Conservation (phyloP, 1,140 invertebrate genomes). For the Dolichoris vasculosae region DNA sequence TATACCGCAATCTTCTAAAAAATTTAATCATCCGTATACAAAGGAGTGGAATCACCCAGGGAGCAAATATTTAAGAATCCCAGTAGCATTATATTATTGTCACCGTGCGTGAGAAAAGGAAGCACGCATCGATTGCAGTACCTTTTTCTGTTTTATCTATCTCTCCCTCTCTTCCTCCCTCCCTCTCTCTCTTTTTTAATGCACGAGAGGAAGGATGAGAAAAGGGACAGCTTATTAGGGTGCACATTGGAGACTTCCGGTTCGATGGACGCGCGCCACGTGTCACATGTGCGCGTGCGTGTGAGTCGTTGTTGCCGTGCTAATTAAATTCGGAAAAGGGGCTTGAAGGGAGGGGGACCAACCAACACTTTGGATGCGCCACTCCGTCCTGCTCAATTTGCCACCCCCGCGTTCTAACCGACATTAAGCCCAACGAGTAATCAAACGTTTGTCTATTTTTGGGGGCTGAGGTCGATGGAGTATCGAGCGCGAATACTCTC, state of each 20-base stretch:
- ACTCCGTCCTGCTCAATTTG: neutral
- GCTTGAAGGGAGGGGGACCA: neutral
- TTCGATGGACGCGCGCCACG: conserved; percentile 22
- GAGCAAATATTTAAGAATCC: conserved; percentile 47
- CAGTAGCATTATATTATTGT: conserved; percentile 6
- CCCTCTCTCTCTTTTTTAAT: neutral
- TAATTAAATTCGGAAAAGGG: conserved; percentile 52
- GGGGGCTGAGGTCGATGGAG: neutral
- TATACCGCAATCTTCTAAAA: too few species aligned
- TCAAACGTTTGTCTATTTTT: neutral
- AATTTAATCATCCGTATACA: too few species aligned
- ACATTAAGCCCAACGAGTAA: neutral
- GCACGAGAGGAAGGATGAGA: conserved; percentile 28
- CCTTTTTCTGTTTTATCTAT: neutral
- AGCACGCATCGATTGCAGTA: neutral
- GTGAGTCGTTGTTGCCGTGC: neutral
- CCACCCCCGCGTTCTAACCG: conserved; percentile 29
- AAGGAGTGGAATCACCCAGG: neutral
- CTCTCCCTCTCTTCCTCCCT: neutral
- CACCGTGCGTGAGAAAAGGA: conserved; percentile 20
- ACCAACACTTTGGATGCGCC: neutral
- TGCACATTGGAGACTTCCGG: conserved; percentile 44
- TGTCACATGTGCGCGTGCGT: conserved; percentile 10
- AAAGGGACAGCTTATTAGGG: conserved; percentile 25
- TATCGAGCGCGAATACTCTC: neutral